Evolutionary conservation across 1,140 invertebrate species (phyloP).

Genomic region (Euura saliciscinereae): DNA sequence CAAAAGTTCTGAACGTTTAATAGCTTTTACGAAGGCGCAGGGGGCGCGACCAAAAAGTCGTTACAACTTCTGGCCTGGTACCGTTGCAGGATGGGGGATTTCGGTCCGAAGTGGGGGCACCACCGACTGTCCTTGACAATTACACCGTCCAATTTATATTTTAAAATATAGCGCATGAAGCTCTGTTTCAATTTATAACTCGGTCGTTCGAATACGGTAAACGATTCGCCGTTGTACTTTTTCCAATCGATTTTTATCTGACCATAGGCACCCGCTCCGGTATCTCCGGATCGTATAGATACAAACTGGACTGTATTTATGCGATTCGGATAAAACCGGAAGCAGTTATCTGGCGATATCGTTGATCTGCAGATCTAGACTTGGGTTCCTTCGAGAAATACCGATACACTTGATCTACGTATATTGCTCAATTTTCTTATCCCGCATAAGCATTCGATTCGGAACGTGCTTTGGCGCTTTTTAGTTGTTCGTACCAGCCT

Average conservation of each 20-base stretch:
- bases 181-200: constrained; percentile 34
- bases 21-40: constrained; percentile 46
- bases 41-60: constrained; percentile 49
- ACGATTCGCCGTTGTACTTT: not conserved
- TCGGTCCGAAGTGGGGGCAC: not conserved
- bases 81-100: not conserved
- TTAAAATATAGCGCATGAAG: constrained; percentile 40
- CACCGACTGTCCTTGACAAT: constrained; percentile 37
- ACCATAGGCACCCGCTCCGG: not conserved
- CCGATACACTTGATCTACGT: no score
- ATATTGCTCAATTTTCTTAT: no score
- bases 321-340: not conserved
- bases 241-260: not conserved
- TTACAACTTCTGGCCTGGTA: constrained; percentile 42
- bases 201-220: no score
- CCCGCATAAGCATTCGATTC: no score
- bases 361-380: not conserved
- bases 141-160: constrained; percentile 49
- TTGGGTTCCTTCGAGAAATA: not conserved
- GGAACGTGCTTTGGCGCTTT: no score
- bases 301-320: not conserved
- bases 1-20: constrained; percentile 53
- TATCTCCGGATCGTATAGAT: not conserved
- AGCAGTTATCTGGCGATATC: not conserved
- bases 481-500: no score